Evolutionary conservation across 2,113 vertebrate species (phyloP), one percentile per base, ranked within the genome.

Genomic region (Mormyrus lacerda): DNA sequence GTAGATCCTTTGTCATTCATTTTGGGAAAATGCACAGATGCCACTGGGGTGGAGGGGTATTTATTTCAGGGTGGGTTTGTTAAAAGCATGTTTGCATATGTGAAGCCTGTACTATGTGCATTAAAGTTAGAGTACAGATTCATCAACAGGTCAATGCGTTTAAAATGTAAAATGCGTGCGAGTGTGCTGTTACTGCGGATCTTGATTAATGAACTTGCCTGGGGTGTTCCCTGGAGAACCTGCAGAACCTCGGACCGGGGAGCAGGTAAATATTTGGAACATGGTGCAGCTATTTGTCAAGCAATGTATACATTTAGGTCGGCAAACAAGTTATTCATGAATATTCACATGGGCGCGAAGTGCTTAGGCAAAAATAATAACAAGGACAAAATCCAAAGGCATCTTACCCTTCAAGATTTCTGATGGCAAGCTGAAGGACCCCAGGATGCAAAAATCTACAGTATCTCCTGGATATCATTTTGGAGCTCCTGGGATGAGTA

Each of bases 191-290:
- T 45, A n/a, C 19, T 84, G 44, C 19, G 24, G 82, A 84, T 45
- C 1, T 21, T 84, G 39, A 84, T 84, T 84, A 84, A 84, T 47
- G 82, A 84, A n/a, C 82, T 19, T 42, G 42, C 82, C 39, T 8
- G 42, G 42, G 8, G 82, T 21, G 44, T 84, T 84, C 82, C 82
- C 82, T 45, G 19, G 82, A n/a, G 82, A 45, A 84, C 42, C 21
- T n/a, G 44, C 44, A 84, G 24, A 84, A 84, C 82, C 44, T 84
- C 15, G 5, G 73, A 47, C 44, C 1, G 82, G 44, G 44, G 21
- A 84, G 82, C 24, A 47, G 39, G 39, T 84, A 84, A 84, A 84
- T 84, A 84, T 84, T 84, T 84, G 82, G 44, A 84, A 47, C 21
- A 24, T 47, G 44, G 42, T n/a, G 82, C 44, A 45, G 82, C 3